Evolutionary conservation across 92 coral and sea anemone genomes (phyloP), one percentile per base, ranked within the genome.

Genomic region (Parazoanthus darwini): DNA sequence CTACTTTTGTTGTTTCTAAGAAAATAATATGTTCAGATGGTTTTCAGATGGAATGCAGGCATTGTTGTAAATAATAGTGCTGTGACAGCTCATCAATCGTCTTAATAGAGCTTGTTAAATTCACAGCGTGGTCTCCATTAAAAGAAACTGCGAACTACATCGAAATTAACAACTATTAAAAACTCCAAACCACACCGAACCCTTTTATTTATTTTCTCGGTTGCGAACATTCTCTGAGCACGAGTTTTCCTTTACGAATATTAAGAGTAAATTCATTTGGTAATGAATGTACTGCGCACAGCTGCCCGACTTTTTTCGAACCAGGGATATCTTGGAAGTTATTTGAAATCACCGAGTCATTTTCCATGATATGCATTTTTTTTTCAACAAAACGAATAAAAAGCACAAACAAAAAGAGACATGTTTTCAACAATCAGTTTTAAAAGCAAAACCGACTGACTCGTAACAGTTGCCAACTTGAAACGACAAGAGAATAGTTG

Each of bases 141-240:
- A 22, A 6, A 29, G 43, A 51, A 29, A 80, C 70, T 16, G 43
- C n/a, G 85, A 33, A 80, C 44, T 58, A 18, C 68, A 51, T 15
- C 35, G 36, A 66, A 81, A 81, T 50, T 50, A 81, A 81, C 71
- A 81, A 81, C 72, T 58, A 81, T 42, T 26, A 37, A 80, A 80
- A 58, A 54, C 85, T 80, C 46, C 68, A 80, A 80, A 80, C 85
- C 48, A 39, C 85, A 39, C 85, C 5, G 23, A 80, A 54, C 58
- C 36, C 14, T 56, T 80, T 80, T 14, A 6, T 10, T 35, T 29
- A 15, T 3, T 56, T 80, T 80, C 44, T 56, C 6, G 25, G 7
- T 43, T 14, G 43, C 9, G 68, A 58, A 56, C 80, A 39, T 6
- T 2, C 15, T 80, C 50, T 36, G 25, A 33, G 26, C 46, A 26